Evolutionary conservation across 2,797 vertebrate species (phyloP).

Genomic region (Scomberomorus guttatus): DNA sequence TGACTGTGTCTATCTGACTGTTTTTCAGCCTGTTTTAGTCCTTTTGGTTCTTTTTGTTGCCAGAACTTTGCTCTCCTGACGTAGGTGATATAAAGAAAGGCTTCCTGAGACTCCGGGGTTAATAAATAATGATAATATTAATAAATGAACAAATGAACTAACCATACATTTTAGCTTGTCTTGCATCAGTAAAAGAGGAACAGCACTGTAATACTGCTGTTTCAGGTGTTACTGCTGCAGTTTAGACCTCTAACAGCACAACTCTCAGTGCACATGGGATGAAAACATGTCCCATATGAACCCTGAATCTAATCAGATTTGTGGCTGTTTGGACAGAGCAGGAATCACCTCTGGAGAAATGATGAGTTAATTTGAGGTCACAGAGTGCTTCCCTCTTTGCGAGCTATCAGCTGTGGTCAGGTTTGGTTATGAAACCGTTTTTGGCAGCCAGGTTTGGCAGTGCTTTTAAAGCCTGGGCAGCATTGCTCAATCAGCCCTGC

Average conservation of each 20-base stretch:
- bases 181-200: not conserved
- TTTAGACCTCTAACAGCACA: too few species aligned
- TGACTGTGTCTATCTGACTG: too few species aligned
- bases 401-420: not conserved
- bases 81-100: too few species aligned
- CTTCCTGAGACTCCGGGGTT: not conserved
- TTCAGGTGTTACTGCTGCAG: too few species aligned
- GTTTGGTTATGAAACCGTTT: conserved; percentile 42
- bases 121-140: not conserved
- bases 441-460: conserved; percentile 43
- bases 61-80: not conserved
- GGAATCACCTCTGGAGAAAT: not conserved
- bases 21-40: too few species aligned
- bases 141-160: too few species aligned
- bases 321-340: not conserved
- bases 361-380: not conserved
- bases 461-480: not conserved
- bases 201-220: not conserved
- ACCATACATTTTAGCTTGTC: not conserved
- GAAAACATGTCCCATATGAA: not conserved
- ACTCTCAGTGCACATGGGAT: too few species aligned
- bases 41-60: too few species aligned
- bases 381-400: not conserved
- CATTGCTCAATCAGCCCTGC: conserved; percentile 47
- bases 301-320: not conserved